Base-by-base conservation (phyloP, 2,113 vertebrate genomes). In the Channa maculata region DNA sequence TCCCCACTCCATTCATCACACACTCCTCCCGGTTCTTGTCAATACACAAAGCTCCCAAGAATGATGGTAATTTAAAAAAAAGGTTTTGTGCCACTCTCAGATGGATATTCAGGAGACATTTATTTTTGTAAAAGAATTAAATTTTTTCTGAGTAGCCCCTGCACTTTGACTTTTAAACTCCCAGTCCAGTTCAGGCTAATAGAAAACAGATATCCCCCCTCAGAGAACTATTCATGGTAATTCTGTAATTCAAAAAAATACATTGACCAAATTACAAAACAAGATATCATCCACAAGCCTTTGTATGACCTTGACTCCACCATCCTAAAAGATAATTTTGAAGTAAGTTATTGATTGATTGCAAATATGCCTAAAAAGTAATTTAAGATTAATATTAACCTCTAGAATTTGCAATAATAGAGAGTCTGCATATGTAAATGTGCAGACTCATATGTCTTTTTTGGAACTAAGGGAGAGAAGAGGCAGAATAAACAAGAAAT, bases 321-420 rank as follows among this genome's bases (percentile, higher is more conserved):
- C 24, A 24, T 24, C 24, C 24, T 24, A 86, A 88, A 81, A 61
- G 58, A 64, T 64, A 45, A 77, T 63, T 72, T 58, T 65, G 68
- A 79, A 78, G 75, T 14, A 83, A 88, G 84, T 64, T 50, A 89
- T 91, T 80, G 82, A 92, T 87, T 79, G 65, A 75, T 90, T 82
- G 67, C 64, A 77, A 79, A 77, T 57, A 75, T 78, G 88, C 58
- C 75, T 78, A 88, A 91, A 87, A 84, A 67, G 53, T 55, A 76
- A 68, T 71, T 85, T 64, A 84, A 82, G 68, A 85, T 68, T 86
- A 82, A 88, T 83, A 86, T 75, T 84, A 73, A 46, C 67, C 33
- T 69, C 36, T 48, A 12, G 59, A 74, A 68, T 64, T 64, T 80
- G 68, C 71, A 77, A 83, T 78, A 82, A 80, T 33, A 15, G 44